These are phyloP conservation scores for Pagrus major DNA, from an alignment of 2,113 vertebrate species.

Conservation along the genomic window DNA sequence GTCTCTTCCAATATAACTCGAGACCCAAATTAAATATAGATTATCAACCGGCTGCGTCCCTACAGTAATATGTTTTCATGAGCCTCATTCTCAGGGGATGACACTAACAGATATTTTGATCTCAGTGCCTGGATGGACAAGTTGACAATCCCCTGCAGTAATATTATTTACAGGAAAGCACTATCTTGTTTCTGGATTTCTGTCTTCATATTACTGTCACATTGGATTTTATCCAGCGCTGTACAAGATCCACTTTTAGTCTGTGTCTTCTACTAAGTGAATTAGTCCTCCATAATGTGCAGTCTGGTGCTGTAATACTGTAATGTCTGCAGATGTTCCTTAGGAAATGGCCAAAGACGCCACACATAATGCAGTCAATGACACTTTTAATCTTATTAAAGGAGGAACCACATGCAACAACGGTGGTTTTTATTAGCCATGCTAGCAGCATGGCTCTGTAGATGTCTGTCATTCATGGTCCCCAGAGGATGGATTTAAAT, in stretches of 20 bases:
- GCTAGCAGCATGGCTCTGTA: not conserved
- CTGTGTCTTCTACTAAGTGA: slow-evolving; percentile 62
- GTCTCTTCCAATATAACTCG: slow-evolving; percentile 27
- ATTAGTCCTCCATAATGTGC: slow-evolving; percentile 68
- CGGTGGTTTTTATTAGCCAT: slow-evolving; percentile 25
- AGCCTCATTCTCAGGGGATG: slow-evolving; percentile 16
- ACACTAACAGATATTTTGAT: slow-evolving; percentile 40
- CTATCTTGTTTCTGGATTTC: slow-evolving; percentile 55
- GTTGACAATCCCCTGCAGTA: slow-evolving; percentile 38
- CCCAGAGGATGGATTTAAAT: not conserved
- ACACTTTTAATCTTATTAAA: slow-evolving; percentile 71
- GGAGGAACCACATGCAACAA: slow-evolving; percentile 16
- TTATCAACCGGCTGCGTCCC: slow-evolving; percentile 28
- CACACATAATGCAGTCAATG: slow-evolving; percentile 51
- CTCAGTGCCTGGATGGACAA: slow-evolving; percentile 26
- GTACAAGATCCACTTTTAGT: slow-evolving; percentile 45
- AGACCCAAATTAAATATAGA: slow-evolving; percentile 49
- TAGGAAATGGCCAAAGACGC: slow-evolving; percentile 60
- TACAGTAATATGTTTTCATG: slow-evolving; percentile 51
- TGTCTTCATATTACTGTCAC: slow-evolving; percentile 63
- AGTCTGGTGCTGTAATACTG: slow-evolving; percentile 58
- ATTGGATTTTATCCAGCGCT: slow-evolving; percentile 48
- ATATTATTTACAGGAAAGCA: slow-evolving; percentile 62
- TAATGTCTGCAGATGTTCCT: slow-evolving; percentile 72
- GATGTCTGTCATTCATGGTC: not conserved